Base-by-base conservation (phyloP, 2,113 vertebrate species). In the Osmerus mordax region DNA sequence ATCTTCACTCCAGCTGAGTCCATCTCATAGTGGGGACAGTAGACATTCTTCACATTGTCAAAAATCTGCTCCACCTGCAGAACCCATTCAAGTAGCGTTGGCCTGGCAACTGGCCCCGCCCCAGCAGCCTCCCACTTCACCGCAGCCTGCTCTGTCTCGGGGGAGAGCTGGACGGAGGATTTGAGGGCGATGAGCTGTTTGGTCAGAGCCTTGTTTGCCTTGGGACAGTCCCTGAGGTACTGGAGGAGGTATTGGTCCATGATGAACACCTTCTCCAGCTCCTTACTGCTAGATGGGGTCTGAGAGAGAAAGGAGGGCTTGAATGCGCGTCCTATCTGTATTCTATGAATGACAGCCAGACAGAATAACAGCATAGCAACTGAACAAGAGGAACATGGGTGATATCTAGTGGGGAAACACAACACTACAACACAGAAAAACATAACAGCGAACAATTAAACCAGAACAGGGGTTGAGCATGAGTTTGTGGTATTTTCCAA, bases 221-320 rank as follows among this genome's bases (percentile, higher is more conserved):
- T 83, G 1, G 29, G 19, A 64, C 67, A 79, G 54, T 89, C 87
- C 65, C 54, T 82, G 58, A 91, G 66, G 65, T 78, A 91, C 9
- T 21, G 69, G 28, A 90, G 32, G 23, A 90, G 81, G 71, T 81
- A 85, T 8, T 70, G 15, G 0, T 89, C 81, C 0, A 75, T 0
- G 2, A 41, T 61, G 36, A 81, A 79, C 25, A 41, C 77, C 67
- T 80, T 89, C 77, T 87, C 78, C 6, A 80, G 62, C 54, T 7
- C 0, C 74, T 72, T 81, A 23, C 23, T 9, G 19, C 61, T 77
- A 15, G 32, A 3, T 67, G 72, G 72, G 52, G 4, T 32, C 23
- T 78, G 80, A 21, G 64, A 32, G 66, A 73, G 8, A 28, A 56
- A 51, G 52, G 5, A 52, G 36, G 28, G 2, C 52, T 5, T 18